A percentile compares a stretch with the other conserved stretches of the same genome.
Evolutionary conservation across 2,797 vertebrate species (phyloP).

Genomic region (Bradypodion ventrale): DNA sequence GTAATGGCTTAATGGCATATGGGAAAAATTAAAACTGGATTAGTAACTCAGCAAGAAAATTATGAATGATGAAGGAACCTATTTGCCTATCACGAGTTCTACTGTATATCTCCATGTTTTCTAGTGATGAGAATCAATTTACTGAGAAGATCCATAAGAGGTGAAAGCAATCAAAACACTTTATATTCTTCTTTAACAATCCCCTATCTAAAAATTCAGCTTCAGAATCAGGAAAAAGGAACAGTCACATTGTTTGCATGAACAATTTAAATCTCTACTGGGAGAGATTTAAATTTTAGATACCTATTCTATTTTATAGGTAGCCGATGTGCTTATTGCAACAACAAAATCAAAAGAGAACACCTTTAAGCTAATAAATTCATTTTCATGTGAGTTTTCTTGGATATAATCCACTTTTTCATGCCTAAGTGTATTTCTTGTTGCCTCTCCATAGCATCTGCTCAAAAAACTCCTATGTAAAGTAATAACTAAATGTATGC

Average conservation of each 20-base stretch:
- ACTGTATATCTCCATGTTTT: background rate
- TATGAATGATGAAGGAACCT: background rate
- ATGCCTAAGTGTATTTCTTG: no score
- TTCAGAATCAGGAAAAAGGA: background rate
- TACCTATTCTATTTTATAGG: background rate
- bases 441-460: no score
- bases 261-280: background rate
- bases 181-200: background rate
- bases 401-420: no score
- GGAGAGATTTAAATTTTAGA: background rate
- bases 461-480: background rate
- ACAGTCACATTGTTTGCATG: background rate
- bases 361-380: no score
- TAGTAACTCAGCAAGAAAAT: background rate
- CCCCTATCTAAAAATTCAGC: background rate
- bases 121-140: background rate
- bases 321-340: background rate
- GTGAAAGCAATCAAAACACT: background rate
- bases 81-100: background rate
- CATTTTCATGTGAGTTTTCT: no score
- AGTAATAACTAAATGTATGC: background rate
- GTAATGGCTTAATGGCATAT: background rate
- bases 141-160: no score
- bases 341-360: no score
- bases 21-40: background rate